Evolutionary conservation across 2,113 vertebrate genomes (phyloP).

Genomic region (Halcyon senegalensis): DNA sequence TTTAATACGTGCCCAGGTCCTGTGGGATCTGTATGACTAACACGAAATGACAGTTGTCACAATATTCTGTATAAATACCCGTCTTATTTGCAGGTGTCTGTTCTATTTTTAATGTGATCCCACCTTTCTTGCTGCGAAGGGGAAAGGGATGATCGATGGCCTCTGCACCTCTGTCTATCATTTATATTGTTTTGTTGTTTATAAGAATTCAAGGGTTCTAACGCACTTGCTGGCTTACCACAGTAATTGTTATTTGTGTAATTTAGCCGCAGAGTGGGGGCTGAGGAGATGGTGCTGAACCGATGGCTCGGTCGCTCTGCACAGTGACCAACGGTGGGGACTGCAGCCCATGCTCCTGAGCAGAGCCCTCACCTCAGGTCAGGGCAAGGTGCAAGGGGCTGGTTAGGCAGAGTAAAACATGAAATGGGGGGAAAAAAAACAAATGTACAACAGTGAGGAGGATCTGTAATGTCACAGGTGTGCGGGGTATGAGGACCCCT

Average conservation of each 20-base stretch:
- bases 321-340: background rate
- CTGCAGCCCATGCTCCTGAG: accelerated
- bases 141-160: conserved; percentile 48
- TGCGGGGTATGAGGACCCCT: accelerated
- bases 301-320: background rate
- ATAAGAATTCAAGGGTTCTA: background rate
- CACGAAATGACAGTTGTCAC: conserved; percentile 77
- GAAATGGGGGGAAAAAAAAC: background rate
- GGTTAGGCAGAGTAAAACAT: background rate
- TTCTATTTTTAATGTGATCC: conserved; percentile 77
- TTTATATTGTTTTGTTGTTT: background rate
- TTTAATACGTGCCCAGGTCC: conserved; percentile 73
- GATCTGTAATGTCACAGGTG: background rate
- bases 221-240: background rate
- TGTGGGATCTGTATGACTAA: conserved; percentile 74
- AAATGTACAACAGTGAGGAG: background rate
- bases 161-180: background rate
- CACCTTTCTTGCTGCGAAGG: conserved; percentile 56
- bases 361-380: background rate
- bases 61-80: conserved; percentile 73
- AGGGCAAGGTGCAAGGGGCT: background rate
- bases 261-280: background rate
- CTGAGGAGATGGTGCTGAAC: background rate
- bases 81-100: conserved; percentile 68
- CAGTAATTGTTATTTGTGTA: conserved; percentile 39